Conservation (phyloP, 1,140 invertebrate species). For the Marisa cornuarietis region DNA sequence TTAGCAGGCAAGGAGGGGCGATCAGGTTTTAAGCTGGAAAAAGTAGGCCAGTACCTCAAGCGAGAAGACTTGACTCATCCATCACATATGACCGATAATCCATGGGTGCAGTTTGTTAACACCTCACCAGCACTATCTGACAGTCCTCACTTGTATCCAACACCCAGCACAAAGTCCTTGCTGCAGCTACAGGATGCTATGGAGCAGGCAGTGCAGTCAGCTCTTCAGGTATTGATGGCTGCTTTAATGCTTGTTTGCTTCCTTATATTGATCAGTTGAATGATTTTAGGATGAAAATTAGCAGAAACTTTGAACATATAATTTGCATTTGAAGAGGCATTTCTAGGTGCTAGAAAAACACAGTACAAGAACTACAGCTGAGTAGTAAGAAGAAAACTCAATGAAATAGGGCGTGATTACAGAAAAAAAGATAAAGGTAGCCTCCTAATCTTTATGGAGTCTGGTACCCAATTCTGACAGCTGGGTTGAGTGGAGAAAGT, state of each 20-base stretch:
- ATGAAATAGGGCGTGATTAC: too few relatives aligned
- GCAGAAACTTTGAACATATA: not conserved
- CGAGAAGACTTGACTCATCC: slow-evolving; percentile 74
- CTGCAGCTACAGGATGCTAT: slow-evolving; percentile 83
- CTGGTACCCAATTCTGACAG: not conserved
- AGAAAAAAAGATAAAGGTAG: too few relatives aligned
- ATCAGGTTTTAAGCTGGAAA: slow-evolving; percentile 82
- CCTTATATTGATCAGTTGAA: not conserved
- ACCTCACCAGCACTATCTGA: slow-evolving; percentile 29
- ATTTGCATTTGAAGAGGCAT: not conserved
- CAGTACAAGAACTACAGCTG: too few relatives aligned
- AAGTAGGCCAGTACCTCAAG: slow-evolving; percentile 87
- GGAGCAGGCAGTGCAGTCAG: slow-evolving; percentile 73
- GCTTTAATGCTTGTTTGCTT: too few relatives aligned
- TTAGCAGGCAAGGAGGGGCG: slow-evolving; percentile 60
- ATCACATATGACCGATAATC: slow-evolving; percentile 70
- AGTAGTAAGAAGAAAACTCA: too few relatives aligned
- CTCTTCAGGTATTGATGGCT: slow-evolving; percentile 77
- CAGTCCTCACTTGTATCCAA: slow-evolving; percentile 78
- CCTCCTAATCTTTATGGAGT: too few relatives aligned
- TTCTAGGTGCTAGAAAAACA: too few relatives aligned
- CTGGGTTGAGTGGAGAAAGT: not conserved
- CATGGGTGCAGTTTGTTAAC: slow-evolving; percentile 76
- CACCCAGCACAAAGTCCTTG: slow-evolving; percentile 81
- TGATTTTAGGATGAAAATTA: not conserved